A percentile compares a stretch with the other conserved stretches of the same genome.
Evolutionary conservation across 2,797 vertebrate species (phyloP).

Genomic region (Champsocephalus esox): DNA sequence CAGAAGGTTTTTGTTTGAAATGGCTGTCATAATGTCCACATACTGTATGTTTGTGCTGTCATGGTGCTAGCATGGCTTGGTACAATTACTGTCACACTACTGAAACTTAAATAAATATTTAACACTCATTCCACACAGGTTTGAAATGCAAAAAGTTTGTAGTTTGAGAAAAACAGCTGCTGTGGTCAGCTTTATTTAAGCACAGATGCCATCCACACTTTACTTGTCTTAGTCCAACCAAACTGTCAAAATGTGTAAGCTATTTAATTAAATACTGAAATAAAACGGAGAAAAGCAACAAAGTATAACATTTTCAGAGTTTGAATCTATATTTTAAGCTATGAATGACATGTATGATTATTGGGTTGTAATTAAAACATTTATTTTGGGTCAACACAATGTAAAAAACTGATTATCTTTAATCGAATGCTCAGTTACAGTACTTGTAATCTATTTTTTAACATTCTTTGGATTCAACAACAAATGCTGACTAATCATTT

Average conservation of each 20-base stretch:
- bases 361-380: too few species aligned
- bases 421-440: too few species aligned
- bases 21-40: slow-evolving; percentile 65
- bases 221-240: not conserved
- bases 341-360: not conserved
- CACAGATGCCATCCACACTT: not conserved
- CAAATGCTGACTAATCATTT: not conserved
- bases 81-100: slow-evolving; percentile 15
- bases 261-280: not conserved
- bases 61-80: slow-evolving; percentile 16
- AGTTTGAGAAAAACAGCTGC: not conserved
- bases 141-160: slow-evolving; percentile 13
- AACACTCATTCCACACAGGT: slow-evolving; percentile 9
- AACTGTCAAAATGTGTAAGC: not conserved
- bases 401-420: not conserved
- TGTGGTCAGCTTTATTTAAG: not conserved
- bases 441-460: not conserved
- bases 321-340: not conserved
- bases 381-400: too few species aligned
- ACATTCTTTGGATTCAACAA: not conserved
- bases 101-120: slow-evolving; percentile 26
- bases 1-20: slow-evolving; percentile 39
- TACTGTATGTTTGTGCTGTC: slow-evolving; percentile 48
- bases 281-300: not conserved
- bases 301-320: not conserved